Evolutionary conservation across 2,888 invertebrate species (phyloP), one percentile per base, ranked within the genome.

Genomic region (Phorcus lineatus): DNA sequence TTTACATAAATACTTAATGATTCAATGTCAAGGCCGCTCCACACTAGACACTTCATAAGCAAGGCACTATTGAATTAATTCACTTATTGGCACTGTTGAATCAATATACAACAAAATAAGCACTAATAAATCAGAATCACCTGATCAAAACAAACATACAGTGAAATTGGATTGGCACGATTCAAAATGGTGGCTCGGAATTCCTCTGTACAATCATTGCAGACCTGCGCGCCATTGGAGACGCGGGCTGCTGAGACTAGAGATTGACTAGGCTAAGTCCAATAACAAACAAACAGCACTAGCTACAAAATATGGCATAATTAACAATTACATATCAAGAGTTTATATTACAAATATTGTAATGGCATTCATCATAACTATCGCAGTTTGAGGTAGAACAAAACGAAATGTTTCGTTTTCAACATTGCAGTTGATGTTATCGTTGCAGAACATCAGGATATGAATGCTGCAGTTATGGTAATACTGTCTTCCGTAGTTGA

Each of bases 221-320:
- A 70, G 70, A 36, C 19, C 31, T 70, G n/a, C 40, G 36, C 36
- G 36, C 47, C 47, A 11, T 47, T 4, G 6, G 47, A 6, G 13
- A 47, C 47, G 47, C 47, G 28, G 40, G 70, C 70, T 24, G 62
- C 28, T 11, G 70, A 70, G 70, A 40, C 70, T 36, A 62, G 40
- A 57, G 40, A 40, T n/a, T 70, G 70, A 70, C 70, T 70, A 70
- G 70, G 36, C 70, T 70, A 70, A 19, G 28, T 62, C 62, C 62
- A 62, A 62, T 62, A 62, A 70, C 70, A 70, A 70, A 70, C 70
- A 70, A 70, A 57, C 28, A 70, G 70, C 70, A 70, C 70, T 70
- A 70, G 70, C 70, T 70, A 70, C 62, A 70, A 70, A 70, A 70
- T 70, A 70, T 70, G 40, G 70, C 70, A 70, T 70, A n/a, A 70